Base-by-base conservation (phyloP, 2,888 invertebrate species). In the Gisinianus flammeolus region DNA sequence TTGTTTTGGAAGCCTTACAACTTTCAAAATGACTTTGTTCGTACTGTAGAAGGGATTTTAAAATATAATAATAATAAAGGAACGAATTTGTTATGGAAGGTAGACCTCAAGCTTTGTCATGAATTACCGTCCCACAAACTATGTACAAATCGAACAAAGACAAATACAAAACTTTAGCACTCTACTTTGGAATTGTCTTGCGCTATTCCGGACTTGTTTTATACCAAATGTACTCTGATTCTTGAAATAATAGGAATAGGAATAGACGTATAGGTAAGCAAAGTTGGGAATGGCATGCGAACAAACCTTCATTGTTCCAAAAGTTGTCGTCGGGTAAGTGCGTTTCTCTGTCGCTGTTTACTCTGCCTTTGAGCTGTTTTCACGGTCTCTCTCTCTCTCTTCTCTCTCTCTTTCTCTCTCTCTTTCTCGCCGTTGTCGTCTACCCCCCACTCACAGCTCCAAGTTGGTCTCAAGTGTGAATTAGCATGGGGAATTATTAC, bases 241-340 rank as follows among this genome's bases (percentile, higher is more conserved):
- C 35, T 35, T 12, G 35, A 44, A 44, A 44, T 19, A 16, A 35
- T 35, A 44, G 44, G 19, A 44, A 44, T 1, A 16, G 19, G 44
- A 44, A 44, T 16, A 44, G 44, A 44, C 44, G 24, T n/a, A 58
- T n/a, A 24, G 1, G 24, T n/a, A 58, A 58, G 2, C 22, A 24
- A 58, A 58, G 58, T 58, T 68, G 31, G 68, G 33, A 8, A 31
- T 4, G 30, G 19, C 30, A 28, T 58, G n/a, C 1, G 24, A 24
- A 72, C 73, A 26, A 62, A 73, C 73, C 73, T 73, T 73, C 73
- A 73, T 73, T 73, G 58, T 73, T 73, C 62, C 56, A 71, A 62
- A 8, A n/a, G n/a, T n/a, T n/a, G 3, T 28, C 10, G 31, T 24
- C 6, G 24, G 16, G n/a, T 58, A 58, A 72, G 58, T 56, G 31